A percentile compares a stretch with the other conserved stretches of the same genome.
Evolutionary conservation across 30 jellyfish, hydroid and myxozoan genomes (phyloP).

Genomic region (Cassiopea xamachana): DNA sequence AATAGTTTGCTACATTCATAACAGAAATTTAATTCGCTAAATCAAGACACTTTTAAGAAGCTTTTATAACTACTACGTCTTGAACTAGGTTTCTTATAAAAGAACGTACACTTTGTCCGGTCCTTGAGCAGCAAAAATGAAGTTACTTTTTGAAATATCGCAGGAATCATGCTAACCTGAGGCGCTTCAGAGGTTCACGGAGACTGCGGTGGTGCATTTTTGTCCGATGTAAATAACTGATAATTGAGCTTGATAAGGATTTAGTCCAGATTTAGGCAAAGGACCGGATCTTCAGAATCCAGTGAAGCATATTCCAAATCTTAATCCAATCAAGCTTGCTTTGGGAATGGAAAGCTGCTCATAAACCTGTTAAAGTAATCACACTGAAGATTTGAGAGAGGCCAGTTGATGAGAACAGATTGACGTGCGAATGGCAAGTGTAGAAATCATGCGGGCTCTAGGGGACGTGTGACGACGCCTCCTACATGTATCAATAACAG

Average conservation of each 20-base stretch:
- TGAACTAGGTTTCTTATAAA: too few relatives aligned
- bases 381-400: conserved; percentile 31
- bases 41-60: too few relatives aligned
- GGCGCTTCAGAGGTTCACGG: too few relatives aligned
- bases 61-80: too few relatives aligned
- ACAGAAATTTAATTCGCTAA: too few relatives aligned
- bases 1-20: too few relatives aligned
- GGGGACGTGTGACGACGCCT: conserved; percentile 49
- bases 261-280: conserved; percentile 38
- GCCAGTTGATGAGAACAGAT: conserved; percentile 5
- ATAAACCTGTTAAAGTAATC: conserved; percentile 71
- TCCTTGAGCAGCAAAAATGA: too few relatives aligned
- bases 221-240: conserved; percentile 33
- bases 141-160: too few relatives aligned
- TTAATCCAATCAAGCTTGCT: conserved; percentile 77
- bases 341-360: conserved; percentile 54
- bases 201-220: conserved; percentile 48
- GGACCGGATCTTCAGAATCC: conserved; percentile 58
- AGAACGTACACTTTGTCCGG: too few relatives aligned
- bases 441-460: conserved; percentile 44
- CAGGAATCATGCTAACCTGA: too few relatives aligned
- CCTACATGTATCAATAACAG: conserved; percentile 24
- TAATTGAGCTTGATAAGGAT: conserved; percentile 61
- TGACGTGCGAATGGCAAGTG: conserved; percentile 50
- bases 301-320: conserved; percentile 59